Base-by-base conservation (phyloP, 1,140 invertebrate genomes). In the Pantala flavescens region DNA sequence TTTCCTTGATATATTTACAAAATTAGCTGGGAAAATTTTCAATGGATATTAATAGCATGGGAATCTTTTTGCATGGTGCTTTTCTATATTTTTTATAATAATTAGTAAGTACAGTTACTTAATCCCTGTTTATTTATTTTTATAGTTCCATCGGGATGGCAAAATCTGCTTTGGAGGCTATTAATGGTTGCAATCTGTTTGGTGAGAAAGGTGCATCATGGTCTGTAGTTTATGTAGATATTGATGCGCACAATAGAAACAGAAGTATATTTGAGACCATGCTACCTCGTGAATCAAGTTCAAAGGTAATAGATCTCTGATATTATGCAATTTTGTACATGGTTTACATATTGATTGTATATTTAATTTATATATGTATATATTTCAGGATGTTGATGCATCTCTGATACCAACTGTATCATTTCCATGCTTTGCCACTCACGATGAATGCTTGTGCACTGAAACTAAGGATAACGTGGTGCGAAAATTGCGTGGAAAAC, bases 191-290 rank as follows among this genome's bases (percentile, higher is more conserved):
- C 79, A 99, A 99, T 85, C 85, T 99, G 74, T 99, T 98, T 86
- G 98, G 98, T 14, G 94, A 97, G 77, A 94, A 96, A 81, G 98
- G 98, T 63, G 95, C 96, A 12, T 95, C 95, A 3, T 98, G 96
- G 93, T 98, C 96, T 78, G 97, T 99, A 0, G 93, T 99, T 77
- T 99, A 99, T 85, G 97, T 99, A 16, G 98, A 99, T 81, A 99
- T 99, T 80, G 98, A 99, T 86, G 98, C 98, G 23, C 98, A 99
- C 81, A 99, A 98, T 86, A 86, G 98, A 75, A 99, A 99, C 84
- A 87, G 98, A 80, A 98, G 96, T 82, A 99, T 98, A 80, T 98
- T 99, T 84, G 97, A 99, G 86, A 98, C 97, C 11, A 90, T 99
- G 84, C 84, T 99, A 71, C 98, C 98, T 0, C 87, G 97, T 80